Base-by-base conservation (phyloP, 1,140 invertebrate species). In the Rhyacophila brunnea region DNA sequence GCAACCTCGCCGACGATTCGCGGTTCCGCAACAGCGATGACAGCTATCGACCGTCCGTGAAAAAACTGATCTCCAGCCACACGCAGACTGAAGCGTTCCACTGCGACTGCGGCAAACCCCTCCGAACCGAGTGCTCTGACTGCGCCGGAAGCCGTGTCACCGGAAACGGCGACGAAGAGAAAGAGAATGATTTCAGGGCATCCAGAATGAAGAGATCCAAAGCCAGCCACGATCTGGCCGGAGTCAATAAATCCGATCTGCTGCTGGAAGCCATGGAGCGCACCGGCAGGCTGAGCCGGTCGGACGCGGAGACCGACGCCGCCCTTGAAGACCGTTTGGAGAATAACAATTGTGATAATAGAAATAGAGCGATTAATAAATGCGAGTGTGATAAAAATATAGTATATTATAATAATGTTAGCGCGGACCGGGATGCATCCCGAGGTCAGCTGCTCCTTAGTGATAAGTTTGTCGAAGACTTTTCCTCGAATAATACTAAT, bases 1-100 rank as follows among this genome's bases (percentile, higher is more conserved):
- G 40, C 68, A 23, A 23, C 11, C 17, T 19, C 9, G 32, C 20
- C 11, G 5, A 70, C 72, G 20, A 67, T 69, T 0, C 13, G 15
- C 11, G 54, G 14, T 23, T 49, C 1, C 10, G 13, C 13, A 43
- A 50, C 65, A 66, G 13, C 66, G 66, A 51, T 53, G 72, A 58
- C 66, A 67, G 52, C 52, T 63, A 66, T 71, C 71, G 19, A 53
- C 71, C 14, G 58, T 71, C 70, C 53, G 71, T 68, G 23, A 71
- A 70, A 55, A 77, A 74, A 43, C 23, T 66, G 13, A 74, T 71
- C 19, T 72, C 75, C 0, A 70, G 78, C 0, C 67, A 58, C 1
- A 79, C 77, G 5, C 77, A 79, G 58, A 79, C 77, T 0, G 77
- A 79, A 9, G 71, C 74, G 36, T 15, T 72, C 6, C 40, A 58